Base-by-base conservation (phyloP, 2,113 vertebrate species). In the Thymallus thymallus region DNA sequence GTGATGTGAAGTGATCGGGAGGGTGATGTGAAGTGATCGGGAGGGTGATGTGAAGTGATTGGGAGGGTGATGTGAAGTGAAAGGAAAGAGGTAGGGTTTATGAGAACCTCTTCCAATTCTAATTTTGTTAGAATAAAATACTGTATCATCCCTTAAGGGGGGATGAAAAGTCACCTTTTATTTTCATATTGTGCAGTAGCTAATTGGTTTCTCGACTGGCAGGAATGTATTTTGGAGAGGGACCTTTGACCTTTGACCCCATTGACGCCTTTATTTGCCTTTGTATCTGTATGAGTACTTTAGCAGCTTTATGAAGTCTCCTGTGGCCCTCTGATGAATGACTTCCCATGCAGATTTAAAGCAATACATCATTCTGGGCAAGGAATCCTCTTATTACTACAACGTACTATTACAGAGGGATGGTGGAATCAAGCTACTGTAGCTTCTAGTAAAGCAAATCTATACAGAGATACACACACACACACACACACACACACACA, bases 141-240 rank as follows among this genome's bases (percentile, higher is more conserved):
- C 35, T 41, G 35, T 12, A 41, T 41, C 35, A 41, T 41, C 9
- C 35, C 35, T 9, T 60, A 64, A 78, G 76, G 56, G 3, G 23
- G 69, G 69, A 58, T 9, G 56, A 41, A 72, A 81, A 72, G 78
- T 82, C 78, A 85, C 78, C 85, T 87, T 89, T 86, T 65, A 75
- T 80, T 85, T 55, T 41, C 35, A 41, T 41, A 41, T 41, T 41
- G 9, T 14, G 65, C 22, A 13, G 14, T 30, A 76, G 82, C 81
- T 88, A 88, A 87, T 90, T 87, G 81, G 74, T 6, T 66, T 83
- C 85, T 88, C 77, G 80, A 87, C 77, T 80, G 85, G 80, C 76
- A 80, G 77, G 86, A 89, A 87, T 83, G 71, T 61, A 74, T 85
- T 90, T 87, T 86, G 86, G 77, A 85, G 84, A 77, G 76, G 71